Evolutionary conservation across 2,113 vertebrate genomes (phyloP), one percentile per base, ranked within the genome.

Genomic region (Rhea pennata): DNA sequence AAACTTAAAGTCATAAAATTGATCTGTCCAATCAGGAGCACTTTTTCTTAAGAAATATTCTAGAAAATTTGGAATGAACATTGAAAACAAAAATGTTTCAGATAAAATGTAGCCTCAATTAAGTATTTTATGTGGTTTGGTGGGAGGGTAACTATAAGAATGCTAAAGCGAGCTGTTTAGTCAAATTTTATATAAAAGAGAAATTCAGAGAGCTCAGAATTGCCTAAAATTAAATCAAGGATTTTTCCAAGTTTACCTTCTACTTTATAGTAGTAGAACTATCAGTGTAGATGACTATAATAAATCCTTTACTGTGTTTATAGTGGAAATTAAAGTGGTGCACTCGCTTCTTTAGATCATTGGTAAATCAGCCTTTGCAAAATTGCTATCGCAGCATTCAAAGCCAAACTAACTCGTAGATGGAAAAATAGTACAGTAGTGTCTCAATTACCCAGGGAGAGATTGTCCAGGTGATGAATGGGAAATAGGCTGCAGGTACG

Each of bases 341-440:
- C 39, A 12, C 64, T 94, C 79, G 54, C 20, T 81, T 61, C 61
- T 90, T 87, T 39, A 62, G 48, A 33, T 80, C 59, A 10, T 29
- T 74, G 74, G 50, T 91, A 87, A 81, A 92, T 87, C 67, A 89
- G 13, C 10, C 69, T 84, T 84, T 95, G 86, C 93, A 71, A 66
- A 93, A 92, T 91, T 91, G 92, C 75, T 79, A 8, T 27, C 0
- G 2, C 12, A 73, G 48, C 54, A 33, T 53, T 84, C 42, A 82
- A 91, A 96, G 79, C 74, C 77, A 94, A 84, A 46, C 27, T 85
- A 15, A 2, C 53, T 91, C n/a, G 54, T n/a, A 85, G 51, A 64
- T 74, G 54, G 82, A 21, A 83, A 64, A 56, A 70, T 3, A 93
- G 89, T 59, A 8, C 44, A 53, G 71, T 7, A 24, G 40, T 22